phyloP scores from a whole-genome alignment of 1,140 invertebrate species.

The Mercenaria mercenaria region DNA sequence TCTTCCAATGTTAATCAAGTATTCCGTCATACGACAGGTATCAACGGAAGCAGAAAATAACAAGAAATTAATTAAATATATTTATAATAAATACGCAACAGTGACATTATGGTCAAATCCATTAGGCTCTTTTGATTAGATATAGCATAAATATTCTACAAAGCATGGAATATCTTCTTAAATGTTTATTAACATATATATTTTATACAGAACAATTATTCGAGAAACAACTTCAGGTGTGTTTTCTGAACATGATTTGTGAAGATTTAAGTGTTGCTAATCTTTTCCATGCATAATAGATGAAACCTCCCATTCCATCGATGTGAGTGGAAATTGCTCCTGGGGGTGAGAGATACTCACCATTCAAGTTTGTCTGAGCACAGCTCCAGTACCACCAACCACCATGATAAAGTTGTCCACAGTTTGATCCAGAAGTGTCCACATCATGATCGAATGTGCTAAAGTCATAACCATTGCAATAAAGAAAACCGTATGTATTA shows the following conservation, averaged over 20 bases:
- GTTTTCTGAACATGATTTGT: background rate
- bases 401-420: background rate
- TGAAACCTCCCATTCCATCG: background rate
- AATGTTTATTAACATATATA: too few species aligned
- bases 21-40: too few species aligned
- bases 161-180: too few species aligned
- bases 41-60: too few species aligned
- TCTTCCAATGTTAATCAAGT: too few species aligned
- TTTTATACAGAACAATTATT: too few species aligned
- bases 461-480: background rate
- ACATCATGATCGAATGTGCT: background rate
- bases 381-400: background rate
- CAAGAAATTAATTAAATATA: too few species aligned
- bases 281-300: background rate
- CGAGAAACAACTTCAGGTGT: background rate
- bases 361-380: background rate
- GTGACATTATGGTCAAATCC: too few species aligned
- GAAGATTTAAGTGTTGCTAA: background rate
- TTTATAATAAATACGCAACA: too few species aligned
- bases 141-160: too few species aligned
- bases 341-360: background rate
- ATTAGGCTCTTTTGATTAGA: too few species aligned
- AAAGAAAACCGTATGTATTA: background rate
- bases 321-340: background rate
- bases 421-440: background rate